A percentile compares a stretch with the other conserved stretches of the same genome.
phyloP scores from a whole-genome alignment of 2,113 vertebrate genomes.

The Nyctereutes procyonoides region DNA sequence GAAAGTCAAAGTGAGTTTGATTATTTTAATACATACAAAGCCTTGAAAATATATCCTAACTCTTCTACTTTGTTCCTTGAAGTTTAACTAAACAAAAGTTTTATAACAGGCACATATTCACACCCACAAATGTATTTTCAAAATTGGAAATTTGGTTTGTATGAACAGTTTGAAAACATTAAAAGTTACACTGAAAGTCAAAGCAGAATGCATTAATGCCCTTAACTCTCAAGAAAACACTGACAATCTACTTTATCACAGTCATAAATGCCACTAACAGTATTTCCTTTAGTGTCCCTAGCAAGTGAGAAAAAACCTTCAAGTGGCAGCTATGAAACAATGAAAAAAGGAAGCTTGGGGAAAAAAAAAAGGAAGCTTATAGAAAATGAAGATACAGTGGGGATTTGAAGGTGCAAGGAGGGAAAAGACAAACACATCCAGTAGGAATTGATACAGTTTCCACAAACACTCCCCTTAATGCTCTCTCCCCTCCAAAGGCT shows the following conservation, averaged over 20 bases:
- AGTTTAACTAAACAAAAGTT: not conserved
- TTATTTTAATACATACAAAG: not conserved
- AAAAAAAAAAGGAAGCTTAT: not conserved
- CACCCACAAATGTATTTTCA: not conserved
- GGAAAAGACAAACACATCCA: not conserved
- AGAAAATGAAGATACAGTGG: not conserved
- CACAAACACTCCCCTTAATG: not conserved
- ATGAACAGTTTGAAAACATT: not conserved
- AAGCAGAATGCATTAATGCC: not conserved
- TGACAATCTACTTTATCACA: not conserved
- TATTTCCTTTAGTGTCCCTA: not conserved
- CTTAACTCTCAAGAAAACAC: constrained; percentile 25
- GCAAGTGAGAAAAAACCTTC: not conserved
- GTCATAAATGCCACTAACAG: not conserved
- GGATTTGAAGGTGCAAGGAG: not conserved
- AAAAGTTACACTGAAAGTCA: not conserved
- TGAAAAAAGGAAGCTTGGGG: not conserved
- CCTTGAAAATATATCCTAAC: not conserved
- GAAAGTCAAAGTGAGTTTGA: not conserved
- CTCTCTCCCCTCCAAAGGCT: not conserved
- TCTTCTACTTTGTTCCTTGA: not conserved
- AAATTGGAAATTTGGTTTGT: not conserved
- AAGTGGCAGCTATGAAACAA: not conserved
- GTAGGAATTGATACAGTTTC: not conserved
- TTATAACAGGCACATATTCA: not conserved